Evolutionary conservation across 2,113 vertebrate genomes (phyloP).

Genomic region (Phainopepla nitens): DNA sequence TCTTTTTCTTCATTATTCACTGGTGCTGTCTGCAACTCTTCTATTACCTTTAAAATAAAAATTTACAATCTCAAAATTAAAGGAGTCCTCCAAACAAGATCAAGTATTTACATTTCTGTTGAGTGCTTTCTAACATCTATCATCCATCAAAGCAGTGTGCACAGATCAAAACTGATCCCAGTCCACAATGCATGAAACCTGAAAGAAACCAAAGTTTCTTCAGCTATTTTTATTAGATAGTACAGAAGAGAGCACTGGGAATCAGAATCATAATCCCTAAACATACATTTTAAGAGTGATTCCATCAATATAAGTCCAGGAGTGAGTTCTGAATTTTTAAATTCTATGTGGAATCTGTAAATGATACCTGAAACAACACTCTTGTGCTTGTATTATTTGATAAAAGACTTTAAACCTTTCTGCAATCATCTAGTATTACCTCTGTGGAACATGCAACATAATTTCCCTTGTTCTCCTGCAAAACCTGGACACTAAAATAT

Average conservation of each 20-base stretch:
- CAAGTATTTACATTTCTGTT: not conserved
- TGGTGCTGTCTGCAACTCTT: conserved; percentile 85
- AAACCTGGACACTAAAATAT: not conserved
- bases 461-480: not conserved
- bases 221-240: not conserved
- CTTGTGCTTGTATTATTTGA: not conserved
- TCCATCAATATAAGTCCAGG: not conserved
- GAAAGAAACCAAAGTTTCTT: not conserved
- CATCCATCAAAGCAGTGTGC: not conserved
- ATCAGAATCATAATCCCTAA: not conserved
- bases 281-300: not conserved
- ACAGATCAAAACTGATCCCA: not conserved
- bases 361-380: not conserved
- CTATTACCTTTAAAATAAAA: conserved; percentile 79
- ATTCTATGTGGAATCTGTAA: not conserved
- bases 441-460: not conserved
- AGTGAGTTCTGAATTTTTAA: not conserved
- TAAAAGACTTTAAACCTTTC: not conserved
- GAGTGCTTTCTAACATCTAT: not conserved
- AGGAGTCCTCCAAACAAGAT: not conserved
- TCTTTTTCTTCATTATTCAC: conserved; percentile 85
- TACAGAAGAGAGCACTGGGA: not conserved
- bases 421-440: not conserved
- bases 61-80: not conserved
- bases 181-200: not conserved